phyloP scores from a whole-genome alignment of 2,888 invertebrate species.

The Rhingia campestris region DNA sequence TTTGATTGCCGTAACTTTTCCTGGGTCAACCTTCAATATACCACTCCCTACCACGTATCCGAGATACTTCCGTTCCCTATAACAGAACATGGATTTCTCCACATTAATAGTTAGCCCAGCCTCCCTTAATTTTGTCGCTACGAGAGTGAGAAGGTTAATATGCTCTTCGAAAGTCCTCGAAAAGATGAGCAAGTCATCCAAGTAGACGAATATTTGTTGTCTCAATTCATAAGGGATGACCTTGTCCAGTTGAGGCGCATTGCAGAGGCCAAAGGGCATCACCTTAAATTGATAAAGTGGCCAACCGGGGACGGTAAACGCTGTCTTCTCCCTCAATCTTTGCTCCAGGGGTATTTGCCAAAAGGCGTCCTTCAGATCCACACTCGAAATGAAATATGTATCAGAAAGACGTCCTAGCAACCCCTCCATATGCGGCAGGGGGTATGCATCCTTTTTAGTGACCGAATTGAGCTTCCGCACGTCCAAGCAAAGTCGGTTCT shows the following conservation, averaged over 20 bases:
- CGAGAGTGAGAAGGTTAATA: background rate
- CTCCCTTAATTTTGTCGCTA: background rate
- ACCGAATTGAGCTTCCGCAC: too few species aligned
- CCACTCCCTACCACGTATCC: background rate
- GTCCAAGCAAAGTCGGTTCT: too few species aligned
- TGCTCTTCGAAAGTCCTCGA: slow-evolving; percentile 4
- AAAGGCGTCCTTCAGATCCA: background rate
- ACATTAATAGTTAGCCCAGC: background rate
- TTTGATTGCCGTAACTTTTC: background rate
- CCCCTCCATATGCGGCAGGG: too few species aligned
- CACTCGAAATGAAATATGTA: too few species aligned
- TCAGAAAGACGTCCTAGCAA: too few species aligned
- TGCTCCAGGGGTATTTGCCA: too few species aligned
- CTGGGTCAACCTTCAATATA: background rate
- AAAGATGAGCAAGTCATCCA: slow-evolving; percentile 1
- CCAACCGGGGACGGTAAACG: too few species aligned
- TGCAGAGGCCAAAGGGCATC: too few species aligned
- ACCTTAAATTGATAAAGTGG: too few species aligned
- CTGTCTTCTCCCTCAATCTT: too few species aligned
- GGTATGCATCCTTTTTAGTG: too few species aligned
- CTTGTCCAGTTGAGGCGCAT: too few species aligned
- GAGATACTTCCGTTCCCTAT: background rate
- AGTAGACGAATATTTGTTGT: slow-evolving; percentile 24
- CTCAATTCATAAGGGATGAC: slow-evolving; percentile 5
- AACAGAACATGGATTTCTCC: background rate